These are phyloP conservation scores for Callipepla californica DNA, from an alignment of 2,113 vertebrate genomes.

Conservation along the genomic window DNA sequence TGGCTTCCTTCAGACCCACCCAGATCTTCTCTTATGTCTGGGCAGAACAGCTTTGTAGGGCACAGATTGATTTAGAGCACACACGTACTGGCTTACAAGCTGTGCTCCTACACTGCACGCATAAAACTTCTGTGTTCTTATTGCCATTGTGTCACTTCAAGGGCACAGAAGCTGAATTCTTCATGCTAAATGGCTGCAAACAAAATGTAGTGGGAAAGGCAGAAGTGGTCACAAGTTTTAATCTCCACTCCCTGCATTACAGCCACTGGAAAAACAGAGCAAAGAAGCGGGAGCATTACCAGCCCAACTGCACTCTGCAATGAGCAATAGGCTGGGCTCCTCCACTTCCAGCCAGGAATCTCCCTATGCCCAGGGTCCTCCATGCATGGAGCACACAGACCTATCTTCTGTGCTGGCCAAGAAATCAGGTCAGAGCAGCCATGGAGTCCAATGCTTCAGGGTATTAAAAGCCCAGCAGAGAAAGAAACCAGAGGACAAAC, in stretches of 20 bases:
- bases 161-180: background rate
- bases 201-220: background rate
- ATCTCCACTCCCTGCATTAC: background rate
- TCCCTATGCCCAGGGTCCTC: background rate
- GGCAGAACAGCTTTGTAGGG: background rate
- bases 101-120: background rate
- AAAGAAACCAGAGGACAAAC: background rate
- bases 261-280: background rate
- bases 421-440: background rate
- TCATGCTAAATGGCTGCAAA: accelerated
- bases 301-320: background rate
- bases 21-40: background rate
- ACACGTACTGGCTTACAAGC: accelerated
- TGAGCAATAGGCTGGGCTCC: accelerated
- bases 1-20: background rate
- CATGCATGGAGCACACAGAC: background rate
- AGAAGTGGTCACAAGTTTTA: background rate
- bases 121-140: accelerated
- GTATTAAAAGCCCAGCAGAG: background rate
- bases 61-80: accelerated
- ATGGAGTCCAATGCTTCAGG: accelerated
- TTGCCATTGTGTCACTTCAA: accelerated
- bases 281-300: background rate
- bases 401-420: background rate
- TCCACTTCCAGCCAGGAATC: background rate